These are phyloP conservation scores for Pomatorhinus ruficollis DNA, from an alignment of 2,113 vertebrate genomes.

Conservation along the genomic window DNA sequence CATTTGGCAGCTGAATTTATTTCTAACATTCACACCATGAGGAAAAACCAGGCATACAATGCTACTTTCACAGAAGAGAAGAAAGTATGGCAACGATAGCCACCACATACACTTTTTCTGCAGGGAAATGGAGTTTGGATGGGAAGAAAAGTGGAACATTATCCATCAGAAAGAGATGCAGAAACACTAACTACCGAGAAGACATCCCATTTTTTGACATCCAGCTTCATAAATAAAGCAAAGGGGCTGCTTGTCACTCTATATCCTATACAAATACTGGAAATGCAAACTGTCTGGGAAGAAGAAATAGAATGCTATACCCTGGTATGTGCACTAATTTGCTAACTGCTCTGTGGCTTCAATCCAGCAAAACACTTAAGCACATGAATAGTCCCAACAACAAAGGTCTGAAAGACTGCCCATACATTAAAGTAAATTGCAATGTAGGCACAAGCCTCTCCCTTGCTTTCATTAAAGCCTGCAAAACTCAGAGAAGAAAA, in stretches of 20 bases:
- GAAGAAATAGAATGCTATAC: conserved; percentile 38
- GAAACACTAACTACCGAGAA: background rate
- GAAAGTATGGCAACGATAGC: background rate
- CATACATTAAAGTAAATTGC: conserved; percentile 66
- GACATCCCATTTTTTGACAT: background rate
- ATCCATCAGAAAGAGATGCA: background rate
- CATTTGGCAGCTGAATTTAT: background rate
- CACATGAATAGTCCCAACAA: conserved; percentile 59
- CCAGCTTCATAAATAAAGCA: background rate
- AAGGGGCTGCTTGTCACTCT: background rate
- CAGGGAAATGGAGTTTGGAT: background rate
- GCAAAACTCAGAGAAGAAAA: conserved; percentile 39
- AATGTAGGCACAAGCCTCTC: conserved; percentile 57
- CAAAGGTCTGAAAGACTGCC: conserved; percentile 62
- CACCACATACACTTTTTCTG: background rate
- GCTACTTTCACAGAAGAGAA: background rate
- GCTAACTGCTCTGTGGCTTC: conserved; percentile 59
- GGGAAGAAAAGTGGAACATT: background rate
- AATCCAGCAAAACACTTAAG: conserved; percentile 68
- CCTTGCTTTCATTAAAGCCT: conserved; percentile 39
- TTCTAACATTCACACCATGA: background rate
- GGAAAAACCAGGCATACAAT: background rate
- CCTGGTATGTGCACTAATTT: conserved; percentile 56
- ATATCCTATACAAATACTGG: background rate
- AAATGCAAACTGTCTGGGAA: conserved; percentile 37